Base-by-base conservation (phyloP, 2,888 invertebrate genomes). In the Eumacrocentrus americanus region DNA sequence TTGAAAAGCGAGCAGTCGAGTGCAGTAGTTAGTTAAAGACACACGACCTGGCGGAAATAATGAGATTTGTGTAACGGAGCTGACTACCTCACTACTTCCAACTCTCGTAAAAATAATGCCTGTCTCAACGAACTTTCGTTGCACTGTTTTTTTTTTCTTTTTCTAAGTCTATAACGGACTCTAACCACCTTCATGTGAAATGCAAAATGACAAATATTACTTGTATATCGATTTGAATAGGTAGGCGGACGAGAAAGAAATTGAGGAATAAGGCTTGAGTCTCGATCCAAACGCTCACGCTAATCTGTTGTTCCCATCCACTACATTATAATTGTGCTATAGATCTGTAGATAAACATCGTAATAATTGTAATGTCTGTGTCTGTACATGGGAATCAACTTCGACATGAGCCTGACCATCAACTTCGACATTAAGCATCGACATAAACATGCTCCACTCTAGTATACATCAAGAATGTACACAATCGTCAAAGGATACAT, bases 161-260 rank as follows among this genome's bases (percentile, higher is more conserved):
- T 34, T 47, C 14, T 37, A 20, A 7, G 18, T 40, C 7, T 29
- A 14, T 53, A 53, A 42, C 53, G 42, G 40, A 37, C 23, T n/a
- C n/a, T 38, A 11, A 37, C 37, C 6, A 22, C 12, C 37, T 37
- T 22, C 18, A 22, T 22, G 37, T 2, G 14, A 34, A 51, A 22
- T 51, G 51, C 35, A 40, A 23, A 53, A 12, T 52, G n/a, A 16
- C 25, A 12, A 3, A 40, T 23, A 23, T 22, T 22, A 38, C 14
- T 38, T 53, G 38, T 16, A 14, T 29, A 47, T 61, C 16, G 50
- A 58, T 58, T 37, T 57, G 58, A 54, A 70, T 67, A 72, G 67
- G 73, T 74, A 73, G 73, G 74, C 70, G 71, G 70, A 73, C 72
- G 56, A 61, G 70, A 64, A 69, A 29, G 29, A 29, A 68, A 46